Evolutionary conservation across 2,797 vertebrate genomes (phyloP).

Genomic region (Ibycter americanus): DNA sequence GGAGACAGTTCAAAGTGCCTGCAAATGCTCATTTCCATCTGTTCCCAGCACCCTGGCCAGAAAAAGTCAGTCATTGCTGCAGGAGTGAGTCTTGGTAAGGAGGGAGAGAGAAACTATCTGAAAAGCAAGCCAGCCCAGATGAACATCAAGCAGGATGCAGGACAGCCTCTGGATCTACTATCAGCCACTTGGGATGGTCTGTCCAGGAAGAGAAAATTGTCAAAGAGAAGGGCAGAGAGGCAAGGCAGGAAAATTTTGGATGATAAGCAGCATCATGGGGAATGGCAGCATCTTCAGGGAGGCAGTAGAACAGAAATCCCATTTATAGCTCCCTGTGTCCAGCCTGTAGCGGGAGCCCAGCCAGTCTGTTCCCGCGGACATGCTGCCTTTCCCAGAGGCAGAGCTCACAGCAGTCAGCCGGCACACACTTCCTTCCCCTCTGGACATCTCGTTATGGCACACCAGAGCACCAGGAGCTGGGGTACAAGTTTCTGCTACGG

Average conservation of each 20-base stretch:
- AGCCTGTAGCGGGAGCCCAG: not conserved
- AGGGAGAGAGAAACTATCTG: not conserved
- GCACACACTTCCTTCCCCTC: not conserved
- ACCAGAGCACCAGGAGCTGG: not conserved
- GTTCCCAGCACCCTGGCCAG: not conserved
- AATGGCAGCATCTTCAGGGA: not conserved
- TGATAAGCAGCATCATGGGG: not conserved
- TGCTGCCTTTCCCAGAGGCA: not conserved
- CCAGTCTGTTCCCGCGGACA: not conserved
- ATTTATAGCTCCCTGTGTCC: not conserved
- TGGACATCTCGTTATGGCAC: not conserved
- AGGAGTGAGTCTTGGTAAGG: not conserved
- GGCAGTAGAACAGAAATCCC: not conserved
- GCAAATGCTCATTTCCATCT: not conserved
- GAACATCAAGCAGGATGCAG: not conserved
- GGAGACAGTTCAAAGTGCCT: conserved; percentile 2
- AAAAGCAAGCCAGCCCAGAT: not conserved
- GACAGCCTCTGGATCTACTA: not conserved
- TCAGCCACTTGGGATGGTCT: not conserved
- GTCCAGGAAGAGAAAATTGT: not conserved
- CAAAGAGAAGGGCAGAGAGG: not conserved
- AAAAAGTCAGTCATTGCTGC: not conserved
- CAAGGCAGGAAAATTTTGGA: not conserved
- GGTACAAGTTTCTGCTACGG: not conserved
- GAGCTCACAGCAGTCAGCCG: not conserved